Conservation (phyloP, 2,797 vertebrate genomes). For the Tarsius wallacei region DNA sequence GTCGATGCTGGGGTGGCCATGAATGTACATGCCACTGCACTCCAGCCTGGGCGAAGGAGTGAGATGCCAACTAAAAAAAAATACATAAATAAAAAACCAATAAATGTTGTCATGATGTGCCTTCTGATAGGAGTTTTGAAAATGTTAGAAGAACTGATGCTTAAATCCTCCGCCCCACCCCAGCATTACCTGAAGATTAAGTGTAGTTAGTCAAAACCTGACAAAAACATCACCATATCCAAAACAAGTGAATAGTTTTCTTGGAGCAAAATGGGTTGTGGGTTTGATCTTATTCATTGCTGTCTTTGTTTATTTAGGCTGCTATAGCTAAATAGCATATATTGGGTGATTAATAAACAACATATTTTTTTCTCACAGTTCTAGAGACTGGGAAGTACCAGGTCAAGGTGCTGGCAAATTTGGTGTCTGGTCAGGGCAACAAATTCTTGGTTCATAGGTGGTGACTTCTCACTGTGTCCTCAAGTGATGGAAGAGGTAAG, state of each 20-base stretch:
- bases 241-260: conserved; percentile 1
- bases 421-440: not conserved
- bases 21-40: too few species aligned
- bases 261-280: not conserved
- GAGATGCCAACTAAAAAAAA: too few species aligned
- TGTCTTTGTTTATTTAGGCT: not conserved
- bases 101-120: not conserved
- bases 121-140: not conserved
- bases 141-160: not conserved
- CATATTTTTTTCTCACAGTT: not conserved
- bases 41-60: too few species aligned
- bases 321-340: not conserved
- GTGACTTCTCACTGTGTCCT: not conserved
- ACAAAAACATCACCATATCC: not conserved
- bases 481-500: not conserved
- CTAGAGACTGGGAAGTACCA: not conserved
- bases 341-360: not conserved
- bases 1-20: too few species aligned
- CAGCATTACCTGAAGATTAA: not conserved
- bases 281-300: not conserved
- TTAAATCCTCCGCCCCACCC: not conserved
- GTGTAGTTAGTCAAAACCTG: not conserved
- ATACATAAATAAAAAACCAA: too few species aligned
- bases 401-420: not conserved
- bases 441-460: not conserved